Conservation (phyloP, 2,113 vertebrate species). For the Anser cygnoides region DNA sequence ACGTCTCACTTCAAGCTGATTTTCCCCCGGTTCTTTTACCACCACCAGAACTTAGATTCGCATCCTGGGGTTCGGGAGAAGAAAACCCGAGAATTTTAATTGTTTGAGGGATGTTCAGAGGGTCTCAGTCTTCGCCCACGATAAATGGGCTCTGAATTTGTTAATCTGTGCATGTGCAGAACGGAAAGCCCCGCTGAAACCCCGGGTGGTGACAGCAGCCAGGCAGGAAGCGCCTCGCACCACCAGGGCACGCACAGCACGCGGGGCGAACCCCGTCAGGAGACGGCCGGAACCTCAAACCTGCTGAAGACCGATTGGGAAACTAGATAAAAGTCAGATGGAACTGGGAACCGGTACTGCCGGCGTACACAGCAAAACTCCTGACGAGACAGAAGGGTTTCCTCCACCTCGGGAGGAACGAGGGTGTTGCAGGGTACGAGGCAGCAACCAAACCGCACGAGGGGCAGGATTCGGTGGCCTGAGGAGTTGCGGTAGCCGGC, state of each 20-base stretch:
- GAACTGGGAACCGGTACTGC: background rate
- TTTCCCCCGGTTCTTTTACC: background rate
- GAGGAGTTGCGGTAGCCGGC: background rate
- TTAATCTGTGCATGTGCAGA: background rate
- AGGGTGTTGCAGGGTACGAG: background rate
- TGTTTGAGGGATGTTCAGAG: background rate
- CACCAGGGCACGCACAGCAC: rapidly evolving
- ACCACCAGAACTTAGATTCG: background rate
- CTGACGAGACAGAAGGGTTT: background rate
- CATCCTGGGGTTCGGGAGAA: background rate
- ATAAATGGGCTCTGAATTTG: background rate
- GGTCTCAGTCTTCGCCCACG: background rate
- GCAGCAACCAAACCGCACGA: rapidly evolving
- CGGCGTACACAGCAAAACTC: background rate
- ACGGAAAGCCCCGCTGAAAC: background rate
- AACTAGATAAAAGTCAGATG: background rate
- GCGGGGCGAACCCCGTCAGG: rapidly evolving
- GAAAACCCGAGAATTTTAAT: background rate
- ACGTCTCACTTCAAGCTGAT: background rate
- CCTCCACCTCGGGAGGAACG: background rate
- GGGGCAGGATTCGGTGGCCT: background rate
- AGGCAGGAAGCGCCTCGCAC: background rate
- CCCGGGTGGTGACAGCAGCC: background rate
- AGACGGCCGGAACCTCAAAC: background rate
- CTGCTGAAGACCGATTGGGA: background rate